phyloP scores from a whole-genome alignment of 2,113 vertebrate genomes.

The Pongo abelii region DNA sequence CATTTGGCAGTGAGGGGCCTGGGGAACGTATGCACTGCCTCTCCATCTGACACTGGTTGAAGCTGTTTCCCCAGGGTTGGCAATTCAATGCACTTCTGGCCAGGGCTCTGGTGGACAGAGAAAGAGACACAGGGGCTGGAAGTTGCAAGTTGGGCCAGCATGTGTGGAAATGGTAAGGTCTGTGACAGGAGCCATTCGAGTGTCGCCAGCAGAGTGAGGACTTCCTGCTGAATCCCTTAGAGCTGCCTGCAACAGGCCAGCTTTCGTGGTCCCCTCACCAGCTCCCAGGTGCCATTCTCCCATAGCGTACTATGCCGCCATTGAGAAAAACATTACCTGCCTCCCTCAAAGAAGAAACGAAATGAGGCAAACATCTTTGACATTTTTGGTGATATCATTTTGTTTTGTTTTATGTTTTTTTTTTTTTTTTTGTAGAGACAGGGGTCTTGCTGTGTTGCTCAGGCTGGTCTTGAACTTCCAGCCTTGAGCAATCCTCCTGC shows the following conservation, averaged over 20 bases:
- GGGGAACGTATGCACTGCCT: too few relatives aligned
- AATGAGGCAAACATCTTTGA: neutral
- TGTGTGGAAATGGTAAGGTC: neutral
- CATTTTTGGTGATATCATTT: neutral
- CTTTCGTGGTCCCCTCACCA: neutral
- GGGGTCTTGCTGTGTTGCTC: too few relatives aligned
- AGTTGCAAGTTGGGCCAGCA: rapidly evolving
- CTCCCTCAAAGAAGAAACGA: neutral
- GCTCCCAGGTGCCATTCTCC: neutral
- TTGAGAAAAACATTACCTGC: neutral
- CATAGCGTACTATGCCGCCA: too few relatives aligned
- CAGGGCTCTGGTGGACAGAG: neutral
- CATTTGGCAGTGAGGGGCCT: neutral
- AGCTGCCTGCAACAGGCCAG: too few relatives aligned
- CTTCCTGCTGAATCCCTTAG: neutral
- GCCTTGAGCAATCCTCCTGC: too few relatives aligned
- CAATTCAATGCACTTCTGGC: neutral
- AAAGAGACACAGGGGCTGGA: neutral
- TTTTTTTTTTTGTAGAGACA: too few relatives aligned
- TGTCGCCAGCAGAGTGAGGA: neutral
- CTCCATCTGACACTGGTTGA: neutral
- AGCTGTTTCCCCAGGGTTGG: neutral
- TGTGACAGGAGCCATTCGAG: rapidly evolving
- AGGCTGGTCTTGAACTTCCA: too few relatives aligned
- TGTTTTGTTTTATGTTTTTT: neutral